Evolutionary conservation across 2,113 vertebrate species (phyloP).

Genomic region (Laticauda laticaudata): DNA sequence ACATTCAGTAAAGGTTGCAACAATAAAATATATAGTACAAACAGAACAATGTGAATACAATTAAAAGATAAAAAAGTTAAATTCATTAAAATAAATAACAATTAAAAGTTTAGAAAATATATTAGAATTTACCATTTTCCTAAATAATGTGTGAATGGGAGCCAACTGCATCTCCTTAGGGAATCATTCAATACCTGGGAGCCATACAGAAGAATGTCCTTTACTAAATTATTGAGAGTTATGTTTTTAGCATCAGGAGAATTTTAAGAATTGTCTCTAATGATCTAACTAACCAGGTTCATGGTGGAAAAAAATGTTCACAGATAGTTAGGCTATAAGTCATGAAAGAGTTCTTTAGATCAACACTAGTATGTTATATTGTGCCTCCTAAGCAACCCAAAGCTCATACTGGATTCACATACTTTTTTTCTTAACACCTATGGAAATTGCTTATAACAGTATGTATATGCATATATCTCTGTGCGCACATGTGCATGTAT

Average conservation of each 20-base stretch:
- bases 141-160: background rate
- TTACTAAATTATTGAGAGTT: background rate
- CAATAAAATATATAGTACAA: background rate
- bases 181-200: background rate
- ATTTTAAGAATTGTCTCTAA: background rate
- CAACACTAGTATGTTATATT: background rate
- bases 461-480: background rate
- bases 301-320: background rate
- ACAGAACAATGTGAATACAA: background rate
- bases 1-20: background rate
- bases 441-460: background rate
- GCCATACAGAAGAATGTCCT: background rate
- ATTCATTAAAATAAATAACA: background rate
- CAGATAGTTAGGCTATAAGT: background rate
- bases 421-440: background rate
- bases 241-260: background rate
- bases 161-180: background rate
- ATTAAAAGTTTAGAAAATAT: background rate
- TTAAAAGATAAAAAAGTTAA: background rate
- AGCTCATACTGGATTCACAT: background rate
- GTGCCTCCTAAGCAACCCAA: background rate
- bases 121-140: background rate
- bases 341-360: background rate
- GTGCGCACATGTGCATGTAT: background rate
- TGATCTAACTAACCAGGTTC: background rate